phyloP scores from a whole-genome alignment of 2,888 invertebrate species.

The Leptinotarsa juncta region DNA sequence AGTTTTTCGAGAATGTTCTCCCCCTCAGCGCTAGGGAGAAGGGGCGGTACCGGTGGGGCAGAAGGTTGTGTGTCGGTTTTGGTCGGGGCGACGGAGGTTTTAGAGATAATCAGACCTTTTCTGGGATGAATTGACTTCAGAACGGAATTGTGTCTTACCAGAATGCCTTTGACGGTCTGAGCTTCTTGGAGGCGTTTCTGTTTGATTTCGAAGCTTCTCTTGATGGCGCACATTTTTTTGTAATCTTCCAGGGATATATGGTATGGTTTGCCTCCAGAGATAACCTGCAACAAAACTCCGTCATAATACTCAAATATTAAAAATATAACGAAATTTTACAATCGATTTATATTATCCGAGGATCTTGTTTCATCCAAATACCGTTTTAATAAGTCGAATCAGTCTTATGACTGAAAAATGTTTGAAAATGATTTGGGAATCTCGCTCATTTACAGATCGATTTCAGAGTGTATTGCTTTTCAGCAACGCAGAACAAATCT shows the following conservation, averaged over 20 bases:
- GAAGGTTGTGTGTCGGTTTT: slow-evolving; percentile 32
- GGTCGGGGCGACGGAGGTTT: slow-evolving; percentile 54
- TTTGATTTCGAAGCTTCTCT: slow-evolving; percentile 70
- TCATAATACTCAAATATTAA: too few relatives aligned
- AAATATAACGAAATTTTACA: too few relatives aligned
- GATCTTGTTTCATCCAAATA: too few relatives aligned
- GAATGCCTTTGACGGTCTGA: slow-evolving; percentile 58
- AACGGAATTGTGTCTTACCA: slow-evolving; percentile 52
- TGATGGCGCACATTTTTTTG: slow-evolving; percentile 81
- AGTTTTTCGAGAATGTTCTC: slow-evolving; percentile 64
- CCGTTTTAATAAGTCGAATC: too few relatives aligned
- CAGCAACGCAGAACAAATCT: too few relatives aligned
- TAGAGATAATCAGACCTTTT: slow-evolving; percentile 57
- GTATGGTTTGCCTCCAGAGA: slow-evolving; percentile 82
- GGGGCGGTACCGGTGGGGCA: slow-evolving; percentile 18
- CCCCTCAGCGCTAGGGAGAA: slow-evolving; percentile 39
- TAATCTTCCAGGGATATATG: slow-evolving; percentile 83
- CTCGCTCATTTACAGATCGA: too few relatives aligned
- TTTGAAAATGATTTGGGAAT: too few relatives aligned
- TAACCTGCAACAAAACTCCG: slow-evolving; percentile 68
- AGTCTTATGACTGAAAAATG: too few relatives aligned
- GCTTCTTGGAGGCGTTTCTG: slow-evolving; percentile 71
- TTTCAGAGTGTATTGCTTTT: too few relatives aligned
- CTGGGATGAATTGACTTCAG: slow-evolving; percentile 56
- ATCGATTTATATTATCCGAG: too few relatives aligned